A percentile compares a stretch with the other conserved stretches of the same genome.
Evolutionary conservation across 2,797 vertebrate species (phyloP).

Genomic region (Macropodus opercularis): DNA sequence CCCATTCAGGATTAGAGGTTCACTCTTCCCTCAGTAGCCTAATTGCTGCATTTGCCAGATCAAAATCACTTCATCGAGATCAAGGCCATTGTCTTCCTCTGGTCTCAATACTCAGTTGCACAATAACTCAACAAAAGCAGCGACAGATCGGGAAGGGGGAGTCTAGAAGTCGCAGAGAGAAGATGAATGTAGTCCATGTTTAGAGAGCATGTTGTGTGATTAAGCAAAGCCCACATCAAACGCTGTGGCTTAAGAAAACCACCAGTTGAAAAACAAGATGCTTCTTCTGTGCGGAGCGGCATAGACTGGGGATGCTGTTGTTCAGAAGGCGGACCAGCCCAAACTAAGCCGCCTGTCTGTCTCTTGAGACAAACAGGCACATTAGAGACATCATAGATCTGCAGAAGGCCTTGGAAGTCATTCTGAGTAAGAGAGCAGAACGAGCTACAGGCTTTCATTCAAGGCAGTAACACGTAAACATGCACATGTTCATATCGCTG

Average conservation of each 20-base stretch:
- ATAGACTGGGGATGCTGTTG: conserved; percentile 72
- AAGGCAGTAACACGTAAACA: conserved; percentile 2
- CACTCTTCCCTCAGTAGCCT: conserved; percentile 78
- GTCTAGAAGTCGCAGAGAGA: conserved; percentile 64
- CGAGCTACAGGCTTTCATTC: conserved; percentile 22
- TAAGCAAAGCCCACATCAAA: conserved; percentile 84
- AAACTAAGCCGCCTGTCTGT: conserved; percentile 72
- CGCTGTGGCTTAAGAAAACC: conserved; percentile 77
- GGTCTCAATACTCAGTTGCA: conserved; percentile 66
- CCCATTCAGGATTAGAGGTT: conserved; percentile 80
- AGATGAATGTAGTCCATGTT: conserved; percentile 82
- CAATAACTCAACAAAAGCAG: conserved; percentile 78
- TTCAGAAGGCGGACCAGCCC: conserved; percentile 70
- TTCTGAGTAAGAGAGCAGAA: conserved; percentile 36
- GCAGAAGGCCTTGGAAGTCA: conserved; percentile 36
- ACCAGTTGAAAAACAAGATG: conserved; percentile 82
- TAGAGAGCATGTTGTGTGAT: conserved; percentile 84
- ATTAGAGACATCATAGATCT: conserved; percentile 55
- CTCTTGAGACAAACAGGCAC: conserved; percentile 68
- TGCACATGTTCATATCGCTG: not conserved
- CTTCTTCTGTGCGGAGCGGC: conserved; percentile 69
- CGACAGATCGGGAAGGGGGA: conserved; percentile 26
- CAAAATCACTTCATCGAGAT: conserved; percentile 79
- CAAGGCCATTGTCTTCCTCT: conserved; percentile 74
- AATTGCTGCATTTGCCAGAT: conserved; percentile 78